Evolutionary conservation across 2,113 vertebrate genomes (phyloP).

Genomic region (Caranx ignobilis): DNA sequence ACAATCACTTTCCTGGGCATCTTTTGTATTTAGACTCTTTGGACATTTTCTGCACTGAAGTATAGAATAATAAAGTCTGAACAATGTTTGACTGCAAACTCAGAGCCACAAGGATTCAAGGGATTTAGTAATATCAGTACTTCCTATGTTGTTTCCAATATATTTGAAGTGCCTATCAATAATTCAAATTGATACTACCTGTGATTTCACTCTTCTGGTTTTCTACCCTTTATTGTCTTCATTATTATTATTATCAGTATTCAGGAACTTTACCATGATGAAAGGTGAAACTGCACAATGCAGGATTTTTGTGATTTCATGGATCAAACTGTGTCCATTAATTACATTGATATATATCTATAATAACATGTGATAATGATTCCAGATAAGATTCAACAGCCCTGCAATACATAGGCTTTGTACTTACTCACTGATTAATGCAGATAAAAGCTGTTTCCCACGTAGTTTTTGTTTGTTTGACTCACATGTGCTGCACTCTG

Average conservation of each 20-base stretch:
- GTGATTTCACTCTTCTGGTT: too few relatives aligned
- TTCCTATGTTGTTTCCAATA: not conserved
- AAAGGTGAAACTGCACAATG: not conserved
- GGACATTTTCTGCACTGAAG: too few relatives aligned
- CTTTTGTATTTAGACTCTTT: too few relatives aligned
- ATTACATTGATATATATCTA: too few relatives aligned
- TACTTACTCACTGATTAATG: not conserved
- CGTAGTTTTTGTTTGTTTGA: too few relatives aligned
- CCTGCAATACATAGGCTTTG: not conserved
- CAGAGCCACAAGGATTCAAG: not conserved
- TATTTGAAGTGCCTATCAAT: not conserved
- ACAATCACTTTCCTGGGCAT: too few relatives aligned
- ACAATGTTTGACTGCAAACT: not conserved
- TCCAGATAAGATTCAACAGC: not conserved
- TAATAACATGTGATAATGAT: not conserved
- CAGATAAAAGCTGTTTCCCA: not conserved
- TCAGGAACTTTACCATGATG: not conserved
- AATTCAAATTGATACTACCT: not conserved
- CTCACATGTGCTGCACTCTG: not conserved
- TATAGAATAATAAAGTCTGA: too few relatives aligned
- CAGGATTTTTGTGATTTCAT: not conserved
- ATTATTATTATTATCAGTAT: not conserved
- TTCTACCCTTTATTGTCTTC: too few relatives aligned
- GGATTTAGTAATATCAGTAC: not conserved
- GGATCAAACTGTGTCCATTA: too few relatives aligned